A percentile compares a stretch with the other conserved stretches of the same genome.
Conservation (phyloP, 2,113 vertebrate genomes). For the Pycnonotus jocosus region DNA sequence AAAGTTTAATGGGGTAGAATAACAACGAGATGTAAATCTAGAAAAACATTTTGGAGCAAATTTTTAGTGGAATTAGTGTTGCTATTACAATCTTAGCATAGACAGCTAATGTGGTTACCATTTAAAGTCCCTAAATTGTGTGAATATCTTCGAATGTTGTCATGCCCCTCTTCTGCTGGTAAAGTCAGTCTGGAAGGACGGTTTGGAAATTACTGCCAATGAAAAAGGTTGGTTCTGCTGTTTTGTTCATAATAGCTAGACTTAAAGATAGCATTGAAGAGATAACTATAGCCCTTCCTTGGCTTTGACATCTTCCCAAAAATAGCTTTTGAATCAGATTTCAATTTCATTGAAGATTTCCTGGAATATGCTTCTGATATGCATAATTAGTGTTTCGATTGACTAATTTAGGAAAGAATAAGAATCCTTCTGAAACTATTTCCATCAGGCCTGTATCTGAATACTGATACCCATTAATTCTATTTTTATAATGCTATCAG, state of each 20-base stretch:
- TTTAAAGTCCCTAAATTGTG: neutral
- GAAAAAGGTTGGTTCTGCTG: neutral
- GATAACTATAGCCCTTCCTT: neutral
- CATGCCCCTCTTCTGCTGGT: neutral
- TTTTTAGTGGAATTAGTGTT: neutral
- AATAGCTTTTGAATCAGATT: neutral
- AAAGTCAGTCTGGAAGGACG: neutral
- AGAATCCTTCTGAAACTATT: neutral
- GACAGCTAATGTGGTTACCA: neutral
- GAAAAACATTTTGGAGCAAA: neutral
- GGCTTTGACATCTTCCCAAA: neutral
- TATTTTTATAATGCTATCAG: neutral
- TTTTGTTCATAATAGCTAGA: neutral
- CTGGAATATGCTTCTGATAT: neutral
- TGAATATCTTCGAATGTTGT: neutral
- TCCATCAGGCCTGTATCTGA: neutral
- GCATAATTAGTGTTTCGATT: neutral
- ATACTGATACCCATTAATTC: neutral
- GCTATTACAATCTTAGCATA: neutral
- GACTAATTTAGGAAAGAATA: neutral
- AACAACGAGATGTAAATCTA: neutral
- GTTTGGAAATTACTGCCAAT: neutral
- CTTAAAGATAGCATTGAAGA: neutral
- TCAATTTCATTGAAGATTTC: neutral
- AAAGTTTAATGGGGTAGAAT: neutral